Evolutionary conservation across 2,113 vertebrate species (phyloP), one percentile per base, ranked within the genome.

Genomic region (Gobio gobio): DNA sequence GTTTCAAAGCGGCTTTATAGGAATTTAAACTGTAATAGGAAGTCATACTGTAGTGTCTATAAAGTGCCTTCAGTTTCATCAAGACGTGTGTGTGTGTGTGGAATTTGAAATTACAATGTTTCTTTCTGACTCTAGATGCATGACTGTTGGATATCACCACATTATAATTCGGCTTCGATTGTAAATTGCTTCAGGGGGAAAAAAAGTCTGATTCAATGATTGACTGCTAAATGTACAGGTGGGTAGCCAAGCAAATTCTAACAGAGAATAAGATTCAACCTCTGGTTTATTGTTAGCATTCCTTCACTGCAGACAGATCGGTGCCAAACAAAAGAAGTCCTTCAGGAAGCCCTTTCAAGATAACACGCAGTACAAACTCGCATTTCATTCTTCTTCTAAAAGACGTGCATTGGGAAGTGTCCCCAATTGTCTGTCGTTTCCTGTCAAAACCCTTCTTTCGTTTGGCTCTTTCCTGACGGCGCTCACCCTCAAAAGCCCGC

Each of bases 381-480:
- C 72, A 63, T 51, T 63, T 49, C 72, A 63, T 45, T 73, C 24
- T 51, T 12, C 45, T 47, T 78, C 63, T 59, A 76, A 56, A 29
- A 61, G 20, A 47, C 18, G 10, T 9, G 10, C 56, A 75, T 64
- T 77, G 40, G 22, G 33, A 84, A 76, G 74, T 18, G 45, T 26
- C 54, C 77, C 54, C 78, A 68, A 61, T 85, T 78, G 79, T 85
- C 49, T 58, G 40, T 40, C 45, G n/a, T 12, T 86, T 85, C 84
- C 87, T 86, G 83, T 72, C 61, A 73, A 68, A 79, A 83, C 84
- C 61, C 49, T 68, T 63, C 79, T 73, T 76, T 73, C 20, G 36
- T 70, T 49, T 29, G 16, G 47, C 61, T 61, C 58, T 58, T 36
- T 72, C 73, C 49, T 81, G 16, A 36, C 6, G 13, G 20, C 66